Evolutionary conservation across 2,888 invertebrate genomes (phyloP).

Genomic region (Lissocephala sabroskyi): DNA sequence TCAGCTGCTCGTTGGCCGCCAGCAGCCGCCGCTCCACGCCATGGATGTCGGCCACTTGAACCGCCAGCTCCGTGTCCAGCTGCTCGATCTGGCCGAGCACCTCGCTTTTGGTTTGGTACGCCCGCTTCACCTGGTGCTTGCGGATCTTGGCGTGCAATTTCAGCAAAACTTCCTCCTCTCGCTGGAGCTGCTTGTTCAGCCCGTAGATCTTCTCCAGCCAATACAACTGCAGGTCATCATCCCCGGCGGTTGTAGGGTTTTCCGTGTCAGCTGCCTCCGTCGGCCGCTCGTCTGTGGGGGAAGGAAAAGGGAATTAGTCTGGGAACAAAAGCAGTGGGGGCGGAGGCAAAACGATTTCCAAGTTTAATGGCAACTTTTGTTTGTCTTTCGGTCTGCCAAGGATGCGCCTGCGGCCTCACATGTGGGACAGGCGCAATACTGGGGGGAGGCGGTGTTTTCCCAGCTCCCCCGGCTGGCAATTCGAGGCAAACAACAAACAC

Average conservation of each 20-base stretch:
- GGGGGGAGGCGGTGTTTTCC: no score
- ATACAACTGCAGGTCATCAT: constrained; percentile 75
- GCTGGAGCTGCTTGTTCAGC: constrained; percentile 81
- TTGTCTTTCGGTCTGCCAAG: constrained; percentile 5
- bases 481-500: no score
- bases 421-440: no score
- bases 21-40: constrained; percentile 74
- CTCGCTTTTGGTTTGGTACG: constrained; percentile 60
- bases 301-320: not conserved
- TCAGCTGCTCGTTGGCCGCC: constrained; percentile 74
- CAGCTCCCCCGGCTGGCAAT: no score
- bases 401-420: no score
- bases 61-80: constrained; percentile 74
- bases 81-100: constrained; percentile 60
- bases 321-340: not conserved
- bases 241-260: no score
- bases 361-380: constrained; percentile 16
- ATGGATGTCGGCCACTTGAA: constrained; percentile 75
- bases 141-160: constrained; percentile 79
- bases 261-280: no score
- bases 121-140: constrained; percentile 72
- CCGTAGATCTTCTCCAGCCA: constrained; percentile 82
- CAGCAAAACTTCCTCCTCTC: constrained; percentile 82
- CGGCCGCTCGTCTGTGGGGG: no score
- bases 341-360: constrained; percentile 13